phyloP scores from a whole-genome alignment of 2,113 vertebrate species.

The Aix galericulata region DNA sequence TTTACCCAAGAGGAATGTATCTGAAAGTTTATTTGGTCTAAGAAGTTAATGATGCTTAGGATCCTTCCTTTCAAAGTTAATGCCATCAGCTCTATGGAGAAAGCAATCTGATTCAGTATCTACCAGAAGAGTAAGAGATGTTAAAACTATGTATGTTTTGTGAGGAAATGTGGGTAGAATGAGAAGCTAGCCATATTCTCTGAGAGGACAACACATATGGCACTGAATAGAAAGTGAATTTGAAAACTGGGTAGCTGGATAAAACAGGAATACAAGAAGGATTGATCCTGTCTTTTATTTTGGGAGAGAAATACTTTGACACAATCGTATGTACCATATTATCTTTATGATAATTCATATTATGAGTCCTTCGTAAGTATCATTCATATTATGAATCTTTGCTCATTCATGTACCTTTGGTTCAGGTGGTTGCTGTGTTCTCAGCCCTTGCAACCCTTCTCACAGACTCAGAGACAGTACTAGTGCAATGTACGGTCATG shows the following conservation, averaged over 20 bases:
- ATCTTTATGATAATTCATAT: too few relatives aligned
- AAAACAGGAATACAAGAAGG: not conserved
- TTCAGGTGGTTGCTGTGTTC: not conserved
- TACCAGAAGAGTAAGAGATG: not conserved
- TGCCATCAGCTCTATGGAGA: not conserved
- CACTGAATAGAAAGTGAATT: not conserved
- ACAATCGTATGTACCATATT: not conserved
- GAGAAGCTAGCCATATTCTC: not conserved
- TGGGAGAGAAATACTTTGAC: not conserved
- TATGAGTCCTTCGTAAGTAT: too few relatives aligned
- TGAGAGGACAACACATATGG: not conserved
- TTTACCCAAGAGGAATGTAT: not conserved
- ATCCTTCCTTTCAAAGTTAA: not conserved
- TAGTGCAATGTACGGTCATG: not conserved
- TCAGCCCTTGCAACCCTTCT: not conserved
- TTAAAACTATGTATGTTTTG: not conserved
- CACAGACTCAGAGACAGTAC: accelerated
- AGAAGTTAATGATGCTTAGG: not conserved
- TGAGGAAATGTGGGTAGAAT: not conserved
- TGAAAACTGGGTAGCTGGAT: too few relatives aligned
- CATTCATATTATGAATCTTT: too few relatives aligned
- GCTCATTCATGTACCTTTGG: not conserved
- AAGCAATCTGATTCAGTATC: not conserved
- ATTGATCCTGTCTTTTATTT: not conserved
- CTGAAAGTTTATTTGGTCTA: not conserved